phyloP scores from a whole-genome alignment of 2,113 vertebrate species.

The Archilochus colubris region DNA sequence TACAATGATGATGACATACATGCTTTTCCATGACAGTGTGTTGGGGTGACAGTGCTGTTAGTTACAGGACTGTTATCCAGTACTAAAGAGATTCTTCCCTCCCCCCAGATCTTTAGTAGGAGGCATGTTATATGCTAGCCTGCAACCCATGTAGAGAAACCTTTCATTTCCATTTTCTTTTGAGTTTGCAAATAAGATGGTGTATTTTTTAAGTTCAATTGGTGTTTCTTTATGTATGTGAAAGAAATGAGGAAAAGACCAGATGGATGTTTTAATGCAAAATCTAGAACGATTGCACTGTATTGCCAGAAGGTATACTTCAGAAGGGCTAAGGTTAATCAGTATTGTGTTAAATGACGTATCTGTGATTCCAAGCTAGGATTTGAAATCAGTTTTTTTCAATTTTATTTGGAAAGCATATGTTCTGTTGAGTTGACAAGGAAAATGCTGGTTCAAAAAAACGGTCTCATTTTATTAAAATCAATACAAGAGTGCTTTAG shows the following conservation, averaged over 20 bases:
- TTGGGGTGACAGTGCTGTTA: neutral
- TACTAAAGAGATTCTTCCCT: neutral
- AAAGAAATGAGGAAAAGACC: neutral
- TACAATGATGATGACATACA: neutral
- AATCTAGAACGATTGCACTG: neutral
- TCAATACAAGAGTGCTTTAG: neutral
- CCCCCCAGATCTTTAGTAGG: no score
- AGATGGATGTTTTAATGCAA: neutral
- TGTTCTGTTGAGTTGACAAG: neutral
- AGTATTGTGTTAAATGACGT: constrained; percentile 27
- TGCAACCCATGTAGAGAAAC: neutral
- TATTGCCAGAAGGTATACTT: constrained; percentile 6
- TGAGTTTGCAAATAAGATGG: neutral
- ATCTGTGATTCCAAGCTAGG: neutral
- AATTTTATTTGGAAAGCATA: neutral
- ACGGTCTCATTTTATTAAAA: neutral
- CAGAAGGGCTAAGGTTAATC: neutral
- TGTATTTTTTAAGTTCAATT: neutral
- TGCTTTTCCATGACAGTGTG: neutral
- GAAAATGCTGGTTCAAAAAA: neutral
- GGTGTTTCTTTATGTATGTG: neutral
- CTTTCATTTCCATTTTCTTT: neutral
- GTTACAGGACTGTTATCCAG: neutral
- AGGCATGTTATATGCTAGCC: neutral
- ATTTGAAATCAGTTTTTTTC: neutral